Base-by-base conservation (phyloP, 2,888 invertebrate genomes). In the Timema podura region DNA sequence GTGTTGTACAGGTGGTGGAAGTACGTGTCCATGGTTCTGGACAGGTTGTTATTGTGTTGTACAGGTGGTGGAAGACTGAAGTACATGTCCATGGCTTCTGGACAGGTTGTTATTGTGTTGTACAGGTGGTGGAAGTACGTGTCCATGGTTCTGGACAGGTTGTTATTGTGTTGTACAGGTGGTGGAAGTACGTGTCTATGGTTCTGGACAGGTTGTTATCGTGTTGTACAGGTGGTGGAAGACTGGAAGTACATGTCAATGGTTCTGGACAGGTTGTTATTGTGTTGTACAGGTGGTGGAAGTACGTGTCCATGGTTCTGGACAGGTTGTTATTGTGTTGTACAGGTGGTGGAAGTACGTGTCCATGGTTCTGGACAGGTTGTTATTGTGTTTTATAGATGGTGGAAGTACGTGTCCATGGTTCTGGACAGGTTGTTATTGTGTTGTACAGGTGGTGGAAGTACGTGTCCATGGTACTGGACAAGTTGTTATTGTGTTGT, bases 161-260 rank as follows among this genome's bases (percentile, higher is more conserved):
- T 98, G n/a, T n/a, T n/a, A n/a, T n/a, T n/a, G n/a, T n/a, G n/a
- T n/a, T n/a, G n/a, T n/a, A n/a, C 84, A 95, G 95, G 91, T 95
- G 49, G 89, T 98, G 98, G 98, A 98, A 98, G 82, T 98, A 95
- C 81, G 95, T 98, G 75, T 97, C 97, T 0, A 96, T 97, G 95
- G 96, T 98, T 0, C 82, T 98, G 78, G 98, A 98, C 80, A 88
- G 98, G 16, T 92, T 98, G n/a, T n/a, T n/a, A n/a, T n/a, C n/a
- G n/a, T n/a, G n/a, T n/a, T n/a, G n/a, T n/a, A n/a, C 84, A 95
- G 95, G 91, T 95, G 49, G 89, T 94, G 13, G 96, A 97, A 85
- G 98, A 98, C 81, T 98, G 98, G 98, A 98, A 98, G 82, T 98
- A 95, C 81, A 95, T 98, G 75, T 97, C 97, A 0, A 96, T 97